Evolutionary conservation across 2,888 invertebrate species (phyloP).

Genomic region (Smittia aterrima): DNA sequence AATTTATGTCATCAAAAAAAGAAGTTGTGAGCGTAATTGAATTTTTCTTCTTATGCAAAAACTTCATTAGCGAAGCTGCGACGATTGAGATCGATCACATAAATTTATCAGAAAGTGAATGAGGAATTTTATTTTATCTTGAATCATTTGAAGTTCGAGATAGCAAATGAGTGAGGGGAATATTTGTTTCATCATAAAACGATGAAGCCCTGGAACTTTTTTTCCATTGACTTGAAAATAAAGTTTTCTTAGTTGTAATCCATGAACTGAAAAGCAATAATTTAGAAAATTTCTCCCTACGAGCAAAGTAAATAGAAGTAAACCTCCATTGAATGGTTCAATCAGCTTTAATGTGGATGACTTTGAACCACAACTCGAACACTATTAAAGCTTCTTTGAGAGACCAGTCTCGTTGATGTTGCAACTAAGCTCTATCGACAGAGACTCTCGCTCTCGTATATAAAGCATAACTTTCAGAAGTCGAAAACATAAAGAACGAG

Average conservation of each 20-base stretch:
- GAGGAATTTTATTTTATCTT: neutral
- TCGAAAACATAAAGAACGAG: neutral
- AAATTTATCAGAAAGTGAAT: neutral
- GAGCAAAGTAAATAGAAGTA: conserved; percentile 5
- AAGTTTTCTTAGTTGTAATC: conserved; percentile 4
- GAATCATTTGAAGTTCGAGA: neutral
- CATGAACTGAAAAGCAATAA: conserved; percentile 15
- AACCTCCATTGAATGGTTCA: neutral
- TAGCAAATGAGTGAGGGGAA: too few relatives aligned
- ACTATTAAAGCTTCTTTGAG: neutral
- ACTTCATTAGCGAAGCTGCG: neutral
- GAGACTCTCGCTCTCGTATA: neutral
- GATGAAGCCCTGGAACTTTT: neutral
- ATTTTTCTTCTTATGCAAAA: neutral
- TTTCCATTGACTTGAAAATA: neutral
- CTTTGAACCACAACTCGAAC: neutral
- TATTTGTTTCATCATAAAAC: too few relatives aligned
- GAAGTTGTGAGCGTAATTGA: neutral
- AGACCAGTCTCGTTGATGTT: too few relatives aligned
- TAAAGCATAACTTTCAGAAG: neutral
- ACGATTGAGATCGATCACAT: neutral
- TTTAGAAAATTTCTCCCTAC: neutral
- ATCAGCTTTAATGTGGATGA: neutral
- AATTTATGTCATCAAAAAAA: neutral
- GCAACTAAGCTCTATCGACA: too few relatives aligned